Conservation (phyloP, 2,797 vertebrate species). For the Tiaroga cobitis region DNA sequence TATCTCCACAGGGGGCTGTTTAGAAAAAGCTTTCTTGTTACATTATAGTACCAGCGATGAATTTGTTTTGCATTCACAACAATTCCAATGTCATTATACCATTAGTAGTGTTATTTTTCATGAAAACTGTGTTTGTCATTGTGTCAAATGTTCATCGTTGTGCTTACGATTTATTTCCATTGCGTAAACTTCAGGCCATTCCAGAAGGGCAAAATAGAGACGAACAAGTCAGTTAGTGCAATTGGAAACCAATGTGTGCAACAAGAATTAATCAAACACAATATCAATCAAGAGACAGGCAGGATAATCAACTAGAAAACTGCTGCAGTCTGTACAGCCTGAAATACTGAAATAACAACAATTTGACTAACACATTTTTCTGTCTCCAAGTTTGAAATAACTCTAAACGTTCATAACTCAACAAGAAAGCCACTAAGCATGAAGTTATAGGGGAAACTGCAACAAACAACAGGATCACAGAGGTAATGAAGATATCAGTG, state of each 20-base stretch:
- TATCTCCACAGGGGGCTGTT: constrained; percentile 94
- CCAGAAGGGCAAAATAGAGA: constrained; percentile 62
- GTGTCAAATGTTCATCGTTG: constrained; percentile 12
- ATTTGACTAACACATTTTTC: not conserved
- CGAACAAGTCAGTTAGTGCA: constrained; percentile 9
- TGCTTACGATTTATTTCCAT: constrained; percentile 99
- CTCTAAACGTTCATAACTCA: not conserved
- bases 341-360: not conserved
- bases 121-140: not conserved
- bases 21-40: constrained; percentile 38
- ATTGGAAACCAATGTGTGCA: constrained; percentile 2
- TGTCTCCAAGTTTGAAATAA: constrained; percentile 3
- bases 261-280: not conserved
- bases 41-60: not conserved
- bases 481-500: not conserved
- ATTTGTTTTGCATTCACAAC: constrained; percentile 8
- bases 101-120: not conserved
- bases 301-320: constrained; percentile 3
- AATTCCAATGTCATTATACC: not conserved
- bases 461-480: not conserved
- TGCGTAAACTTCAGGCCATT: constrained; percentile 87
- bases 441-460: not conserved
- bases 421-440: not conserved
- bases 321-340: not conserved
- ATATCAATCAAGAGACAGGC: constrained; percentile 15